Percentiles rank a stretch among this genome's conserved stretches.
These are phyloP conservation scores for Macrochelys suwanniensis DNA, from an alignment of 2,797 vertebrate genomes.

Conservation along the genomic window DNA sequence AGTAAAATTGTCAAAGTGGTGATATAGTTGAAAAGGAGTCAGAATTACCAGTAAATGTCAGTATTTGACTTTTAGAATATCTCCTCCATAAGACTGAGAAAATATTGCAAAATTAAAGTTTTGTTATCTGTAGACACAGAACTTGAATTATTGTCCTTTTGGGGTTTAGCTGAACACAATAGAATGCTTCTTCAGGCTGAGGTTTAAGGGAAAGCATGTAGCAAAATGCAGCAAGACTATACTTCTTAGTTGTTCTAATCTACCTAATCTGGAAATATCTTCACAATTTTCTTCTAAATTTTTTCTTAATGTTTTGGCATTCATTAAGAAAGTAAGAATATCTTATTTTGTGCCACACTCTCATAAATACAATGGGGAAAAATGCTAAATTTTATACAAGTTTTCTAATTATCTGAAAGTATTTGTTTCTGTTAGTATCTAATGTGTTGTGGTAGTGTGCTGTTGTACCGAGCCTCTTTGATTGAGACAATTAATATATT, in stretches of 20 bases:
- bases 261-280: not conserved
- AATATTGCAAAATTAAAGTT: conserved; percentile 27
- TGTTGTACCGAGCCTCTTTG: not conserved
- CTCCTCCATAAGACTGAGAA: not conserved
- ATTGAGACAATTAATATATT: not conserved
- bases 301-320: not conserved
- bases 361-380: not conserved
- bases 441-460: rapidly evolving
- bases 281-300: not conserved
- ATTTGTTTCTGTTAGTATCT: rapidly evolving
- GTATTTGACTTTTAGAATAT: conserved; percentile 39
- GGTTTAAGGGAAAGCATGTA: not conserved
- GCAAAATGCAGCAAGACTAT: not conserved
- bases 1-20: conserved; percentile 36
- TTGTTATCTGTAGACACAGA: conserved; percentile 59
- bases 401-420: conserved; percentile 6
- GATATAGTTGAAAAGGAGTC: conserved; percentile 33
- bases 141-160: conserved; percentile 38
- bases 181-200: not conserved
- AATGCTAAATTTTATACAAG: not conserved
- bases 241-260: not conserved
- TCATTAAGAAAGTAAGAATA: not conserved
- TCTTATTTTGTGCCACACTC: not conserved
- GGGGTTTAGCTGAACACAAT: not conserved
- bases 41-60: conserved; percentile 24